Evolutionary conservation across 2,888 invertebrate genomes (phyloP), one percentile per base, ranked within the genome.

Genomic region (Epirrhoe alternata): DNA sequence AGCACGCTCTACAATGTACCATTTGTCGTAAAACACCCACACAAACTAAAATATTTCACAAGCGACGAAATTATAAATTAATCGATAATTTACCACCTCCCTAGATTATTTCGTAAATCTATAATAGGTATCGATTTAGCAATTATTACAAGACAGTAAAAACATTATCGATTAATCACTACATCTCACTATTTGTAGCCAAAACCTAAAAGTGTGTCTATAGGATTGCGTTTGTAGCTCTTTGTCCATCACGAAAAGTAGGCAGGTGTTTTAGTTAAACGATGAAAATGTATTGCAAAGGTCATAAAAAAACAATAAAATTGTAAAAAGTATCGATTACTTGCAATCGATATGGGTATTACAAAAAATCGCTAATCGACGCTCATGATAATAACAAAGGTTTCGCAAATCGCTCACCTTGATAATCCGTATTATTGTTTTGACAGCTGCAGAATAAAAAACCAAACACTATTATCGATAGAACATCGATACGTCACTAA

Each of bases 361-460:
- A 51, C 38, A 51, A 59, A 59, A 50, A 51, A 51, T 51, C 6
- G 14, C 16, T 51, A 51, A 58, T 50, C 57, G 33, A 45, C 7
- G 31, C 50, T 35, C 54, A 14, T 42, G 42, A 60, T 63, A 61
- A 61, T 64, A 68, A 68, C 76, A 75, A 78, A 76, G 73, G 67
- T 75, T 80, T 81, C 72, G 70, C 74, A 78, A 84, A 84, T 84
- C 77, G 73, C 88, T 89, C 81, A 91, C 91, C 91, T 92, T 86
- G 85, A 80, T 83, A 82, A 80, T 83, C 80, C 79, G 81, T 82
- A 86, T 42, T 24, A 12, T 42, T 42, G 12, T 89, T 91, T 89
- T 89, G 87, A 90, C 90, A 91, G 89, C 85, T 89, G 87, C 50
- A 62, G 77, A 88, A 88, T 87, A 85, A 82, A 84, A 82, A 82